Evolutionary conservation across 2,888 invertebrate genomes (phyloP), one percentile per base, ranked within the genome.

Genomic region (Harpalus rufipes): DNA sequence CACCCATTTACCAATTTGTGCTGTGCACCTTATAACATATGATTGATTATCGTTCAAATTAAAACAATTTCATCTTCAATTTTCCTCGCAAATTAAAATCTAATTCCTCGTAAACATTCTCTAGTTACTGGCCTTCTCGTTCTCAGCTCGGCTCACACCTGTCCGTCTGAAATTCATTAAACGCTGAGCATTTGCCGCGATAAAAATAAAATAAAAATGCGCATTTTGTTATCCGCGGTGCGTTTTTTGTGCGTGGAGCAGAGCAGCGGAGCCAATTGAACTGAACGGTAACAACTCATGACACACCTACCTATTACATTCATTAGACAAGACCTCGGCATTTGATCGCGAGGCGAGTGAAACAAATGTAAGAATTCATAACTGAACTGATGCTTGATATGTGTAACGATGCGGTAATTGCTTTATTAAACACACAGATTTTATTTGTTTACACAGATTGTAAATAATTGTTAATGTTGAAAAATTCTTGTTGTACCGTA

Each of bases 321-420:
- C 63, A 61, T 81, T 61, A 81, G 44, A 41, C 61, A 81, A 81
- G 80, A 81, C 80, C 80, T 81, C 80, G 80, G 80, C 63, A 81
- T 81, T 81, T 81, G 44, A 76, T 51, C 56, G 74, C 74, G 16
- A 21, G 12, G 14, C 74, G 44, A 12, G 25, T 63, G 25, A 63
- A 63, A 63, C 63, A 63, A 63, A 63, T 12, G 63, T 12, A 63
- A 12, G 63, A 63, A 12, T 18, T 63, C 21, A 12, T 51, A 44
- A 76, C 18, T 44, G 16, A 76, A 51, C 14, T 21, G 74, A 76
- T 51, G 51, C 16, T 21, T 76, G 44, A 76, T 51, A 76, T 76
- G 14, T 44, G 51, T 41, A 76, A 51, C 51, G n/a, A 21, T 51
- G 16, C 72, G 7, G n/a, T 63, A 25, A 63, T 63, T 63, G 12